Evolutionary conservation across 2,797 vertebrate species (phyloP), one percentile per base, ranked within the genome.

Genomic region (Smutsia temminckii): DNA sequence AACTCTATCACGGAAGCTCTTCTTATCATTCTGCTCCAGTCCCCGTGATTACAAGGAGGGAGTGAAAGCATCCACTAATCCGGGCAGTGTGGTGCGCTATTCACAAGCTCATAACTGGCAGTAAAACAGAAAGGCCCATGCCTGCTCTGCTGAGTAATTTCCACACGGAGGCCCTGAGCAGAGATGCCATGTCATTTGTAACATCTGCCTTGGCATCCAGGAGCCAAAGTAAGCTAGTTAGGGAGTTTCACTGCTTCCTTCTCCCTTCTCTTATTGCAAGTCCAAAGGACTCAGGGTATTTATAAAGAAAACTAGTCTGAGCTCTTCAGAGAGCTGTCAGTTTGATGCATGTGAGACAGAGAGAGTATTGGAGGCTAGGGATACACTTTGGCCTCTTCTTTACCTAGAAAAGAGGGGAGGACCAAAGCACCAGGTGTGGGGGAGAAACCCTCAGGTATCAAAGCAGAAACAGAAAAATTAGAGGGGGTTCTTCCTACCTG

Each of bases 211-310:
- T 96, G 95, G 93, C 96, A 97, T 97, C 64, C 1, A 69, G 95
- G 93, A 97, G 97, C 97, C 98, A 98, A 98, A 98, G 97, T 97
- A 98, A 98, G 95, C 98, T 97, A 97, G 96, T 98, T 98, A 98
- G 94, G 96, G 98, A 98, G 96, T 96, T 97, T 86, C 37, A 46
- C 61, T 32, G 84, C 51, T 86, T 95, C 77, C 78, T 96, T 97
- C 94, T 94, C 71, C 75, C 66, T 81, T 61, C 46, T 74, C 81
- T 51, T 61, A 34, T 71, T 85, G 95, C 75, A 95, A 55, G 49
- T 72, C 68, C 74, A 66, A 95, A 91, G 55, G 34, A 91, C 51
- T 95, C 27, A 0, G 86, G 57, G 85, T 94, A 92, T 97, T 95
- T 95, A 86, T 95, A 92, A 72, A 84, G 88, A 94, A 95, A 93